phyloP scores from a whole-genome alignment of 2,888 invertebrate species.

The Cactoblastis cactorum region DNA sequence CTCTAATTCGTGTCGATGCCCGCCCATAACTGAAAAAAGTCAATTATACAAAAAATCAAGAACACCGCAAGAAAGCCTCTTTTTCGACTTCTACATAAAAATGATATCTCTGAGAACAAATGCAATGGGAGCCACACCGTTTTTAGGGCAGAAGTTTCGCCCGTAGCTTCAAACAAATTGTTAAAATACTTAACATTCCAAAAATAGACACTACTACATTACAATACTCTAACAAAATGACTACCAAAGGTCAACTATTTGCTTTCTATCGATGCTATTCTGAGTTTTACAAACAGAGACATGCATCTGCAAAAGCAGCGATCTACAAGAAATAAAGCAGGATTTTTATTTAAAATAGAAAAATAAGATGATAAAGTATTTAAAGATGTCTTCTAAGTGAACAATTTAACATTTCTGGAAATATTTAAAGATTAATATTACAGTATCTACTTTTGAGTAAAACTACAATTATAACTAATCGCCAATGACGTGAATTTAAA shows the following conservation, averaged over 20 bases:
- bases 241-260: slow-evolving; percentile 18
- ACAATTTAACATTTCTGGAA: no score
- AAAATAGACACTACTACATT: not conserved
- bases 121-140: slow-evolving; percentile 3
- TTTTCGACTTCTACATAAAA: slow-evolving; percentile 16
- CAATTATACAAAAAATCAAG: slow-evolving; percentile 23
- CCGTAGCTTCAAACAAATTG: slow-evolving; percentile 15
- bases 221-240: slow-evolving; percentile 6
- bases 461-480: no score
- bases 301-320: not conserved
- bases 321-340: no score
- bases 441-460: no score
- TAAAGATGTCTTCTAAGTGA: no score
- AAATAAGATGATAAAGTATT: no score
- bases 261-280: slow-evolving; percentile 2
- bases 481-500: no score
- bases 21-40: slow-evolving; percentile 32
- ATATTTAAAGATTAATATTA: no score
- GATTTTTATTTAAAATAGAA: no score
- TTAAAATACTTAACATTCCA: slow-evolving; percentile 1
- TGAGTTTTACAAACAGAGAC: not conserved
- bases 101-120: slow-evolving; percentile 3
- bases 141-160: slow-evolving; percentile 6
- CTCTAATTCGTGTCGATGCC: slow-evolving; percentile 53
- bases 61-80: slow-evolving; percentile 16